Conservation (phyloP, 2,888 invertebrate species). For the Xylophagus ater region DNA sequence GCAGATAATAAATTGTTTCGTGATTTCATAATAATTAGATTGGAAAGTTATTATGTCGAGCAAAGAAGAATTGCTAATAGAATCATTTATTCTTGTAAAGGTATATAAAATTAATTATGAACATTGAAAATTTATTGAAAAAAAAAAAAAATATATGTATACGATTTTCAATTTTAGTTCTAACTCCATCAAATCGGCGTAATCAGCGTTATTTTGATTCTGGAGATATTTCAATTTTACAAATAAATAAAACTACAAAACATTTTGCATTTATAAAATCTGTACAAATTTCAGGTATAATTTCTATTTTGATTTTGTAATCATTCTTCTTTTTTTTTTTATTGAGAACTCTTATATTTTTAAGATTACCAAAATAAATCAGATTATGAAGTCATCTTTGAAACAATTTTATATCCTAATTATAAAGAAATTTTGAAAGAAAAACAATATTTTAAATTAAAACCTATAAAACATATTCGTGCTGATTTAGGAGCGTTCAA, state of each 20-base stretch:
- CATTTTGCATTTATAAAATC: not conserved
- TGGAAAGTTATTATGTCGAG: conserved; percentile 3
- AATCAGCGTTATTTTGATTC: too few species aligned
- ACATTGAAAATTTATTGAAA: too few species aligned
- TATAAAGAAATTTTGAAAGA: not conserved
- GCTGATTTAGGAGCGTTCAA: conserved; percentile 48
- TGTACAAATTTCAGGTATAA: not conserved
- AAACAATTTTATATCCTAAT: not conserved
- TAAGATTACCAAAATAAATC: not conserved
- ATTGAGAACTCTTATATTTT: not conserved
- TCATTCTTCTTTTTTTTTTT: not conserved
- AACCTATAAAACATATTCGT: conserved; percentile 31
- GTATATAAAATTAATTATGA: too few species aligned
- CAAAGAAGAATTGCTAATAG: conserved; percentile 2
- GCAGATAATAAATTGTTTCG: not conserved
- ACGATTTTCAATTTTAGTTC: not conserved
- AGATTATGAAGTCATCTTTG: not conserved
- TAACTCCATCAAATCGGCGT: too few species aligned
- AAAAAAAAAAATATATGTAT: not conserved
- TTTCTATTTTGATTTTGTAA: not conserved
- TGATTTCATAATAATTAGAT: not conserved
- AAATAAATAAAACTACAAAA: too few species aligned
- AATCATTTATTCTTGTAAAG: conserved; percentile 11
- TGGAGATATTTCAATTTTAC: too few species aligned
- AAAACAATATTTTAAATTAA: conserved; percentile 2